Conservation (phyloP, 2,113 vertebrate species). For the Antechinus flavipes region DNA sequence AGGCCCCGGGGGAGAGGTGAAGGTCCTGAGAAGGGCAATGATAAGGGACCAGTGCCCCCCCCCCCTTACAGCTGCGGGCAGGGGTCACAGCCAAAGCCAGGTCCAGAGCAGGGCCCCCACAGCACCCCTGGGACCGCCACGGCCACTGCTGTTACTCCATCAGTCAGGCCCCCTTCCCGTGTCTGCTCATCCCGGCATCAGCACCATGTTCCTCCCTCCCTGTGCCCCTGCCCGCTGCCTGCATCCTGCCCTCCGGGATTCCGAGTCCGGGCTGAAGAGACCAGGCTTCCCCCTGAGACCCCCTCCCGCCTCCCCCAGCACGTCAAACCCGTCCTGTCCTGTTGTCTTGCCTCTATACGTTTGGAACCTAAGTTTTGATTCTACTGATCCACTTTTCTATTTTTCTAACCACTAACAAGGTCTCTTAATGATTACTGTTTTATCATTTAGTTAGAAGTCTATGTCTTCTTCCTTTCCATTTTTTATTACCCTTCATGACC, state of each 20-base stretch:
- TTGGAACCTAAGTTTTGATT: not conserved
- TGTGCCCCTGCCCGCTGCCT: not conserved
- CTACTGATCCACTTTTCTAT: no score
- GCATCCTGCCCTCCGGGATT: not conserved
- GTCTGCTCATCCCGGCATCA: no score
- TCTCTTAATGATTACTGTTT: not conserved
- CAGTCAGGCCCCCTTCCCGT: no score
- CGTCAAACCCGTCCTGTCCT: not conserved
- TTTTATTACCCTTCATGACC: not conserved
- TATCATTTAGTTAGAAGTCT: not conserved
- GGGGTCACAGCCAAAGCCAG: no score
- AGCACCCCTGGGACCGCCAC: no score
- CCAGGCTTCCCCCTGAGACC: not conserved
- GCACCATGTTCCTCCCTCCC: no score
- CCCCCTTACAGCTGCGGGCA: no score
- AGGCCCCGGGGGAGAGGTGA: not conserved
- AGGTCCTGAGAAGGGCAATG: not conserved
- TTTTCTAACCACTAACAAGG: no score
- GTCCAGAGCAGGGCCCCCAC: not conserved
- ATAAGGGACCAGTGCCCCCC: not conserved
- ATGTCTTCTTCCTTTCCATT: not conserved
- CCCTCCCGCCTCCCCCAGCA: not conserved
- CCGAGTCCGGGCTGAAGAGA: not conserved
- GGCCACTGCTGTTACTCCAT: no score
- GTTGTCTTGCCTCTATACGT: not conserved